Evolutionary conservation across 2,113 vertebrate species (phyloP), one percentile per base, ranked within the genome.

Genomic region (Toxotes chatareus): DNA sequence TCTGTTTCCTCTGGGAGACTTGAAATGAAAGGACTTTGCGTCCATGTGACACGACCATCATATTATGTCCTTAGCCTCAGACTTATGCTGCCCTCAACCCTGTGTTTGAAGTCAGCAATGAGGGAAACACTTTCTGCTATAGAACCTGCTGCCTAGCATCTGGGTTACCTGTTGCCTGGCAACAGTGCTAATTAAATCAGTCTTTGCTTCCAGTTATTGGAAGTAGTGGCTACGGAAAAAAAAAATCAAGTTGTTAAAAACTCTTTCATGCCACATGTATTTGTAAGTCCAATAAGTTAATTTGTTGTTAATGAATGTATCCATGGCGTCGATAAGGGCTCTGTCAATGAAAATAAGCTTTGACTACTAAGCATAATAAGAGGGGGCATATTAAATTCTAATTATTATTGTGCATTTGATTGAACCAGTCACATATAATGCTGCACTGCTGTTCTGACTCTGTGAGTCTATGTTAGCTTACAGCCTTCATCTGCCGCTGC

Each of bases 101-200:
- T 17, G 31, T 14, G 49, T 86, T 77, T 80, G 62, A 84, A 77
- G 57, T 64, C 73, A 7, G 73, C 72, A 17, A 19, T 16, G 53
- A 84, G 80, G 68, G 57, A 75, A 82, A 76, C 57, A 72, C 17
- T 19, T 73, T 3, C 60, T 70, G 57, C 53, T 55, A 57, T 21
- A 77, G 14, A 49, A 51, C 60, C 73, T 62, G 57, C 84, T 83
- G 66, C 51, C 40, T 67, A 84, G 71, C 65, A 93, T 77, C 78
- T 84, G 72, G 83, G 85, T 91, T 82, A 84, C 66, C 73, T 79
- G 94, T 94, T 93, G 86, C 91, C 72, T 75, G 66, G 93, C 90
- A 90, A 93, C 92, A 36, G 17, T 0, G 19, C 47, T 79, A 88
- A 91, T 90, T 89, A 88, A 89, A 78, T 86, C 82, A 79, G 78